Conservation (phyloP, 2,797 vertebrate genomes). For the Kryptopterus vitreolus region DNA sequence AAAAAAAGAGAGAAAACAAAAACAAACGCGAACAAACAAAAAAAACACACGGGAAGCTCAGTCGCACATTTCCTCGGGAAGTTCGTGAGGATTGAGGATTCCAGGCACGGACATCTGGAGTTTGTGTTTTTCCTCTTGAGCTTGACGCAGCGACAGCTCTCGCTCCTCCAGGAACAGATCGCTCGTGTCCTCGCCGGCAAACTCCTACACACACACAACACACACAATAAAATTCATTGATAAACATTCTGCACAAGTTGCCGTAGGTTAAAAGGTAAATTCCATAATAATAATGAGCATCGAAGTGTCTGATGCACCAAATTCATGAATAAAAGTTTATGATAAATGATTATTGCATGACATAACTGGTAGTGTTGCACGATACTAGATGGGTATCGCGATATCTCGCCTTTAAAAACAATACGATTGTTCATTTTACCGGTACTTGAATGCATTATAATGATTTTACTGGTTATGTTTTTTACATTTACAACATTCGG, state of each 20-base stretch:
- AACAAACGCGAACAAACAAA: neutral
- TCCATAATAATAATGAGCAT: neutral
- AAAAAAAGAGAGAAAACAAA: no score
- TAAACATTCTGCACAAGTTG: neutral
- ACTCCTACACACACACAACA: conserved; percentile 71
- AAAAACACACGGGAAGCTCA: conserved; percentile 60
- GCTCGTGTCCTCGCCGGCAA: conserved; percentile 88
- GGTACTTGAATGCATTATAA: no score
- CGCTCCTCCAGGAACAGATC: conserved; percentile 89
- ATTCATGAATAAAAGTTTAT: no score
- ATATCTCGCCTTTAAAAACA: no score
- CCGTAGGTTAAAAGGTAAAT: neutral
- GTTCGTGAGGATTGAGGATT: conserved; percentile 91
- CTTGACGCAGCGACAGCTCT: conserved; percentile 85
- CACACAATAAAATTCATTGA: neutral
- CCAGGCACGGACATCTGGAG: conserved; percentile 90
- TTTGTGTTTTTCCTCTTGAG: conserved; percentile 91
- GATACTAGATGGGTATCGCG: no score
- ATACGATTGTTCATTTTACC: no score
- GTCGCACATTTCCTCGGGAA: conserved; percentile 93
- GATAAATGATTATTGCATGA: neutral
- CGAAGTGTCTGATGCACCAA: no score
- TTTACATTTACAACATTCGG: no score
- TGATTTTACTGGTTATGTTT: no score
- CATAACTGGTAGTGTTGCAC: neutral